Base-by-base conservation (phyloP, 2,888 invertebrate species). In the Caenorhabditis doughertyi region DNA sequence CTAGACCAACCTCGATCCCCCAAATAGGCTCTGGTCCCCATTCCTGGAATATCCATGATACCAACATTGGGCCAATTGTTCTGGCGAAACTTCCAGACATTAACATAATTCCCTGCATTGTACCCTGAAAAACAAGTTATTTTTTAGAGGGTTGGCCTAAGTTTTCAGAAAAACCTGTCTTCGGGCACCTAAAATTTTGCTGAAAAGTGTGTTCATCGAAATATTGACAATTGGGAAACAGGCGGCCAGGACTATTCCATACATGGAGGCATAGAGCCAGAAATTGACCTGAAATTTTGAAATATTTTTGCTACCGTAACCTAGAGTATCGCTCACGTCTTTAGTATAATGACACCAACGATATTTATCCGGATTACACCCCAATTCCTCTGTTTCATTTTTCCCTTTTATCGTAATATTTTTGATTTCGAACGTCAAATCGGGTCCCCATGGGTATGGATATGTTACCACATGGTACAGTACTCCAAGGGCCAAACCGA, bases 151-250 rank as follows among this genome's bases (percentile, higher is more conserved):
- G 9, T 7, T 7, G 32, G 5, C 51, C 8, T 5, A 60, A 35
- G 13, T 2, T 25, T 9, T 7, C 8, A 18, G 3, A 18, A 47
- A 18, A 18, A 47, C 85, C 84, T 85, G 85, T 51, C 85, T 55
- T 29, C 85, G 25, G 2, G 84, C 82, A 25, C 86, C 86, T 9
- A 86, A 53, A 49, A 86, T 84, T 44, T 86, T 86, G 77, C 84
- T 84, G 67, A 86, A 86, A 7, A 86, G 56, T 2, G 86, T 86
- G 56, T 84, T 86, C 86, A 86, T 86, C 11, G 83, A 83, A 32
- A 86, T 86, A 49, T 86, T 86, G 18, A 86, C 84, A 29, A 86
- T 86, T 0, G 86, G 86, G 65, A 86, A 86, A 21, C 84, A 86
- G 11, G 86, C 86, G 16, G 83, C 86, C 5, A 86, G 35, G 2